Conservation (phyloP, 2,888 invertebrate species). For the Heliconius ethilla region DNA sequence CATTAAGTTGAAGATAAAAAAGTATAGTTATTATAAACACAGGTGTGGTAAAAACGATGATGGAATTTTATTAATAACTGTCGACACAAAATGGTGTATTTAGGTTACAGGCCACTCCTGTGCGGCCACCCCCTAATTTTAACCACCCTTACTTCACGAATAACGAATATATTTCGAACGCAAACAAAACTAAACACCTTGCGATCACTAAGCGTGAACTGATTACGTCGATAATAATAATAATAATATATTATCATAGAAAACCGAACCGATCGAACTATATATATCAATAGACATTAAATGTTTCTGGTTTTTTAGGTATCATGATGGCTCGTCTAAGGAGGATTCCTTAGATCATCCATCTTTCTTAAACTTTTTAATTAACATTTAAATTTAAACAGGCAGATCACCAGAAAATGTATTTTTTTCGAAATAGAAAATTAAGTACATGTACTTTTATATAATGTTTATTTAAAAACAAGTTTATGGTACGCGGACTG, state of each 20-base stretch:
- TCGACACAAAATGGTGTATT: slow-evolving; percentile 57
- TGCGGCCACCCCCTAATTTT: slow-evolving; percentile 38
- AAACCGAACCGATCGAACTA: background rate
- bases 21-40: slow-evolving; percentile 28
- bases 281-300: background rate
- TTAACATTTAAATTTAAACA: too few relatives aligned
- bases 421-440: too few relatives aligned
- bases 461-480: background rate
- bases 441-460: background rate
- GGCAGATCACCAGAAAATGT: background rate
- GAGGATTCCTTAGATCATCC: too few relatives aligned
- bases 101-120: slow-evolving; percentile 66
- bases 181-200: slow-evolving; percentile 33
- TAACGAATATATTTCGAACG: slow-evolving; percentile 40
- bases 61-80: slow-evolving; percentile 57
- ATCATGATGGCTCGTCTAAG: background rate
- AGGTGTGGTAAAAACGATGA: slow-evolving; percentile 42
- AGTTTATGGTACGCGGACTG: background rate
- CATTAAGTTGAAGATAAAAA: background rate
- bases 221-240: background rate
- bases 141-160: slow-evolving; percentile 41
- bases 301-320: background rate
- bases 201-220: slow-evolving; percentile 28
- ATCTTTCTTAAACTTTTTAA: too few relatives aligned
- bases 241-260: background rate